phyloP scores from a whole-genome alignment of 2,113 vertebrate genomes.

The pig (Sus scrofa) region T2T-Sscrofa CM000818.6:114263501-114264000 shows the following conservation, averaged over 20 bases:
- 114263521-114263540: background rate
- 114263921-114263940: background rate
- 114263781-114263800: background rate
- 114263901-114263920: background rate
- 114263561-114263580: background rate
- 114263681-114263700: background rate
- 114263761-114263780: background rate
- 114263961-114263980: background rate
- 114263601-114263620: conserved; percentile 9
- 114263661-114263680: background rate
- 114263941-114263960: background rate
- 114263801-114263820: background rate
- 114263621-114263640: background rate
- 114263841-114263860: background rate
- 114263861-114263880: background rate
- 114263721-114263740: background rate
- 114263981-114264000: conserved; percentile 14
- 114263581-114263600: background rate
- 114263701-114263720: background rate
- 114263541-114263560: background rate
- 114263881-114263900: background rate
- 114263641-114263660: background rate
- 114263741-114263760: background rate
- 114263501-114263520: background rate
- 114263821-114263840: background rate